Evolutionary conservation across 1,140 invertebrate species (phyloP).

Genomic region (Calephelis nemesis): DNA sequence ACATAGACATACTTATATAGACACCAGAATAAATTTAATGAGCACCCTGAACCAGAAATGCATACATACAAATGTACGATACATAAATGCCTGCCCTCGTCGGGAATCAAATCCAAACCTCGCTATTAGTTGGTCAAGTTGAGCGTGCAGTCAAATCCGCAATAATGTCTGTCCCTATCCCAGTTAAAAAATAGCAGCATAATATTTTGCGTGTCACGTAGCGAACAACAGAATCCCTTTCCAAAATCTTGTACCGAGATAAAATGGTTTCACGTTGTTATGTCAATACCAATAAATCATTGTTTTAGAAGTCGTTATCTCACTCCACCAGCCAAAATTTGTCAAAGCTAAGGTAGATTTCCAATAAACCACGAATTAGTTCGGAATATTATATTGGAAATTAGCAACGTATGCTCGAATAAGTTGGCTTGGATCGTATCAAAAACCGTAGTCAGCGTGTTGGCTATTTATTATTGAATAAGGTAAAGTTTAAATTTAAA

Average conservation of each 20-base stretch:
- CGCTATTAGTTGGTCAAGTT: no score
- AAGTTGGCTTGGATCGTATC: constrained; percentile 38
- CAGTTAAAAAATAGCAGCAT: neutral
- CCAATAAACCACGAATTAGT: constrained; percentile 39
- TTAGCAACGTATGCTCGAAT: constrained; percentile 36
- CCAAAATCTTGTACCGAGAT: neutral
- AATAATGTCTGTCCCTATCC: no score
- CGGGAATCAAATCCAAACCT: no score
- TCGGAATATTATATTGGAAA: constrained; percentile 37
- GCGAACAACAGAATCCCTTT: neutral
- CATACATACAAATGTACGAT: no score
- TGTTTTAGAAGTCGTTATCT: constrained; percentile 13
- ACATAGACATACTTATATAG: no score
- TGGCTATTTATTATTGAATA: constrained; percentile 25
- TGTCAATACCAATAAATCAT: constrained; percentile 15
- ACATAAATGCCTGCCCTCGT: no score
- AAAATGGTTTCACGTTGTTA: constrained; percentile 8
- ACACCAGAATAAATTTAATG: no score
- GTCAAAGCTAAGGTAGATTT: constrained; percentile 26
- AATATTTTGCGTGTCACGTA: neutral
- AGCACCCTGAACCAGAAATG: no score
- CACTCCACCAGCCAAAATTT: constrained; percentile 10
- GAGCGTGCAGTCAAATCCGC: no score
- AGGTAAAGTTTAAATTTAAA: neutral
- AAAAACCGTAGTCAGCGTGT: constrained; percentile 37